Conservation (phyloP, 2,888 invertebrate species). For the Psococerastis gibbosa region DNA sequence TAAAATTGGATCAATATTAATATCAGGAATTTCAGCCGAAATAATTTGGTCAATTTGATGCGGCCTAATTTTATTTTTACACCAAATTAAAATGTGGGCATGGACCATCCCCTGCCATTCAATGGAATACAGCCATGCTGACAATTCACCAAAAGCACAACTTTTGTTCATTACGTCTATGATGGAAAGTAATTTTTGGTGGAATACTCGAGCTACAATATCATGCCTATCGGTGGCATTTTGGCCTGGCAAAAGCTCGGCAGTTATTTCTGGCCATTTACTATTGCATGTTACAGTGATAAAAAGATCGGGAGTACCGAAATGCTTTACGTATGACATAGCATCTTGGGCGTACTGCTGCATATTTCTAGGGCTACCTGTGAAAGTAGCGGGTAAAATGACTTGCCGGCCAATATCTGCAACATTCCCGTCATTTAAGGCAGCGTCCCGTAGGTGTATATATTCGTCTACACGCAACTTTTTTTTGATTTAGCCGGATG, state of each 20-base stretch:
- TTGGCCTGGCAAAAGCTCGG: constrained; percentile 16
- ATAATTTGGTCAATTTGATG: background rate
- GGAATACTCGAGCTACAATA: constrained; percentile 16
- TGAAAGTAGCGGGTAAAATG: constrained; percentile 18
- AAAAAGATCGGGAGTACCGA: constrained; percentile 23
- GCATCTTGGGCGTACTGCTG: constrained; percentile 23
- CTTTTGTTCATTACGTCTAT: constrained; percentile 16
- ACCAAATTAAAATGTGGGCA: background rate
- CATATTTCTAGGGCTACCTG: constrained; percentile 23
- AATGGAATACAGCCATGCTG: constrained; percentile 11
- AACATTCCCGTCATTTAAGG: constrained; percentile 14
- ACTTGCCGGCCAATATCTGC: constrained; percentile 15
- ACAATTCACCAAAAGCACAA: constrained; percentile 14
- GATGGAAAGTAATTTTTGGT: constrained; percentile 17
- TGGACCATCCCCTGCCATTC: background rate
- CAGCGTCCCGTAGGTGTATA: constrained; percentile 17
- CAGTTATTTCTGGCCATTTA: constrained; percentile 20
- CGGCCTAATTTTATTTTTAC: background rate
- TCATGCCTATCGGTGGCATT: constrained; percentile 18
- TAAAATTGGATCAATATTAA: constrained; percentile 17
- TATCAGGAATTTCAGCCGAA: constrained; percentile 20
- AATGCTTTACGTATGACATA: constrained; percentile 22
- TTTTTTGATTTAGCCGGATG: constrained; percentile 12
- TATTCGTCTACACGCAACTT: constrained; percentile 13
- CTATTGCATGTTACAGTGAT: constrained; percentile 23